Conservation (phyloP, 92 coral and sea anemone genomes). For the Zoanthus sansibaricus region DNA sequence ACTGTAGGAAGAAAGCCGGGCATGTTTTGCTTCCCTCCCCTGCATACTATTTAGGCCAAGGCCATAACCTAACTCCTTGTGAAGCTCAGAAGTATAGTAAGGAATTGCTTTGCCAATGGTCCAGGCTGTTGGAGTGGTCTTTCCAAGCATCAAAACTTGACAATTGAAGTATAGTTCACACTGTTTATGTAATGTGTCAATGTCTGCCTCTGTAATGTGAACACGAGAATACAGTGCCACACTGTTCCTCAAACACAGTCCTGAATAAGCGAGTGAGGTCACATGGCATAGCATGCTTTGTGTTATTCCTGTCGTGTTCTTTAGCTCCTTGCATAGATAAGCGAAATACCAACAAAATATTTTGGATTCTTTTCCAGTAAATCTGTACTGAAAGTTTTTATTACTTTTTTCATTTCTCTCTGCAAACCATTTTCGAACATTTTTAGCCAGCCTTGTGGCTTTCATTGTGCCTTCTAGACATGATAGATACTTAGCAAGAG, state of each 20-base stretch:
- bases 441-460: constrained; percentile 53
- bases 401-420: background rate
- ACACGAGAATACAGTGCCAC: constrained; percentile 33
- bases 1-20: constrained; percentile 43
- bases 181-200: constrained; percentile 30
- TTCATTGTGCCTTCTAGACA: constrained; percentile 35
- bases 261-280: constrained; percentile 32
- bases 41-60: constrained; percentile 58
- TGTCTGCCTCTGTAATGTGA: constrained; percentile 28
- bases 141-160: constrained; percentile 31
- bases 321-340: constrained; percentile 17
- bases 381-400: constrained; percentile 42
- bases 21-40: background rate
- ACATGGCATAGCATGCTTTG: constrained; percentile 42
- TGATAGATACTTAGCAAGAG: constrained; percentile 16
- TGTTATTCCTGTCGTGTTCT: constrained; percentile 26
- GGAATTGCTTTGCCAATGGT: constrained; percentile 46
- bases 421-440: constrained; percentile 45
- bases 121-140: constrained; percentile 31
- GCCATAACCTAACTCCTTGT: constrained; percentile 41
- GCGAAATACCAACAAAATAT: constrained; percentile 47
- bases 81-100: constrained; percentile 19
- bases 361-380: constrained; percentile 57
- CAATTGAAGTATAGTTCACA: constrained; percentile 54
- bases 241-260: constrained; percentile 23